These are phyloP conservation scores for Anhinga anhinga DNA, from an alignment of 2,113 vertebrate genomes.

Conservation along the genomic window DNA sequence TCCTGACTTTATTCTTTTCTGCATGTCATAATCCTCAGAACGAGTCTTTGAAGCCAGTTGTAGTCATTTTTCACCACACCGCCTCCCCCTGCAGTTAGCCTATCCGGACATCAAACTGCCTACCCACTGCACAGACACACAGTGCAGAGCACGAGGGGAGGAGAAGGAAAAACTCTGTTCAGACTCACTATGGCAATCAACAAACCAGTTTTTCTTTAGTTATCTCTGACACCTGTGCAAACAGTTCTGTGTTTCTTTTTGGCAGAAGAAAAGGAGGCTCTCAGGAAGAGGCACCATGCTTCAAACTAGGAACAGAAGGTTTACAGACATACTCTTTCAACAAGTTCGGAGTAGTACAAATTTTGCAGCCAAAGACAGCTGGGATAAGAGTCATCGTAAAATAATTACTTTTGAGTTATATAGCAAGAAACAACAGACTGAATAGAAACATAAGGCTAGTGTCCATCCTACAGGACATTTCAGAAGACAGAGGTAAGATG, in stretches of 20 bases:
- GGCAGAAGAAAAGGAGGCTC: neutral
- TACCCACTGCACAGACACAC: neutral
- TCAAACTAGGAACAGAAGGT: neutral
- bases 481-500: neutral
- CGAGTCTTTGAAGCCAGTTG: neutral
- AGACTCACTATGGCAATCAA: slow-evolving; percentile 17
- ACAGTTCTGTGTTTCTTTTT: neutral
- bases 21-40: neutral
- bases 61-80: neutral
- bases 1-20: neutral
- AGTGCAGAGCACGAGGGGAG: neutral
- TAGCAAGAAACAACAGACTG: neutral
- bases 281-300: neutral
- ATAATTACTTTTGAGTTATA: neutral
- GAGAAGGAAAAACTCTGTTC: neutral
- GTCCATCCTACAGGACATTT: neutral
- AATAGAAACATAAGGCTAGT: neutral
- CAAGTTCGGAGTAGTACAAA: neutral
- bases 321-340: neutral
- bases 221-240: slow-evolving; percentile 27
- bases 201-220: slow-evolving; percentile 63
- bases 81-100: neutral
- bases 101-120: neutral
- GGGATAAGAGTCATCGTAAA: neutral
- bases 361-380: neutral